Conservation (phyloP, 1,140 invertebrate genomes). For the Brachystomella parvula region DNA sequence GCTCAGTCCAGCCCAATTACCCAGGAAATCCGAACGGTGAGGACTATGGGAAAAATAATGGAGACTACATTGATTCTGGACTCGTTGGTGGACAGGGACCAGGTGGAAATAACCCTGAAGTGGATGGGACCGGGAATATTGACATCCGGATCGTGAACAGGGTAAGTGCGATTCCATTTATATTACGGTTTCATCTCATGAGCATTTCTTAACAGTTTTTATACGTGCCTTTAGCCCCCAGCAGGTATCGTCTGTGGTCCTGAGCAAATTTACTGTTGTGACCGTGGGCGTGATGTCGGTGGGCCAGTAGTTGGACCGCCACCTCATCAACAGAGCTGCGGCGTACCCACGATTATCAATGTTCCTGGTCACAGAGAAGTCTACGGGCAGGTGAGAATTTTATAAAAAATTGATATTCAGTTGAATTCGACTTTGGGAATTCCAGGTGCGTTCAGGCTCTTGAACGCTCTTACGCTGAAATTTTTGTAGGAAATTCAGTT, state of each 20-base stretch:
- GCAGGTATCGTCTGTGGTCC: conserved; percentile 16
- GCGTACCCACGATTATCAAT: conserved; percentile 22
- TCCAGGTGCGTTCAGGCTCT: neutral
- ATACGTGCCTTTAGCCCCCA: conserved; percentile 22
- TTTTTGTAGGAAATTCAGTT: neutral
- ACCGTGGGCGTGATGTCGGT: neutral
- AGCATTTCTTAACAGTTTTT: neutral
- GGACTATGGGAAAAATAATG: neutral
- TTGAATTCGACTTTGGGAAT: neutral
- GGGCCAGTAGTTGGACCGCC: conserved; percentile 5
- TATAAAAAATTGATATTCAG: neutral
- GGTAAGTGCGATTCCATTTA: conserved; percentile 22
- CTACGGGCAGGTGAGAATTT: conserved; percentile 33
- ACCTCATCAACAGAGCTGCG: conserved; percentile 20
- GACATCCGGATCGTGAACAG: conserved; percentile 40
- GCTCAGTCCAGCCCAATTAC: too few relatives aligned
- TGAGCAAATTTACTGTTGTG: conserved; percentile 29
- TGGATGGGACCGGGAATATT: conserved; percentile 38
- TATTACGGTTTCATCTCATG: neutral
- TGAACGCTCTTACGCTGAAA: conserved; percentile 4
- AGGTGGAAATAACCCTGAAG: conserved; percentile 13
- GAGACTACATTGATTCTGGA: conserved; percentile 1
- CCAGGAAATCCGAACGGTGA: neutral
- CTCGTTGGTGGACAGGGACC: conserved; percentile 12
- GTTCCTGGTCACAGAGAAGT: conserved; percentile 21